Evolutionary conservation across 2,113 vertebrate species (phyloP), one percentile per base, ranked within the genome.

Genomic region (Pithys albifrons): DNA sequence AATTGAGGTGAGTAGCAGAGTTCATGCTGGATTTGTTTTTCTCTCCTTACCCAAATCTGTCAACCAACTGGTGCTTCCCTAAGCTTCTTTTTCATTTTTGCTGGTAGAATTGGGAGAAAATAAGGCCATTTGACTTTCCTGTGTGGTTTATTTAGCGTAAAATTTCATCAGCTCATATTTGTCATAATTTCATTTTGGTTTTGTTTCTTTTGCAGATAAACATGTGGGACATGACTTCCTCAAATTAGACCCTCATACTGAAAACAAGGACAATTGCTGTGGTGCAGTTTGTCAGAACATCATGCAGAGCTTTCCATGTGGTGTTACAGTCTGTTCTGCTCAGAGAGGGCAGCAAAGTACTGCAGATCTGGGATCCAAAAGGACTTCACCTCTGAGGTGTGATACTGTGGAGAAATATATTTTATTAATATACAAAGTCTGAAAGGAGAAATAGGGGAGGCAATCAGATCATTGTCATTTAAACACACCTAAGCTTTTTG

Each of bases 261-360:
- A 29, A 77, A 84, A 41, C 24, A 62, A 67, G 39, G 31, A 49
- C 29, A 49, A 3, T 33, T 59, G 8, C 37, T 35, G n/a, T 57
- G 33, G 18, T 58, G 12, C 48, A 65, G 19, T 22, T 79, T 58
- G 20, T 39, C 46, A 74, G 62, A 70, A 70, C 0, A 0, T 39
- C 18, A 18, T 4, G 28, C 27, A 62, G 75, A 65, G 14, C 51
- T 89, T 91, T 69, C 3, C 24, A 65, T 20, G 4, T 4, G 20
- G 9, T n/a, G 10, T 23, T 85, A 39, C 24, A 59, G 1, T 71
- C 55, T 55, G 14, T 66, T 59, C 7, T 62, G 55, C 75, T 96
- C 54, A 86, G 85, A 94, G 72, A 76, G 69, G 76, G 74, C 66
- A 87, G 77, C 70, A 92, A 89, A 92, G 71, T 48, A 62, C 37